Conservation (phyloP, 2,113 vertebrate species). For the Asarcornis scutulata region DNA sequence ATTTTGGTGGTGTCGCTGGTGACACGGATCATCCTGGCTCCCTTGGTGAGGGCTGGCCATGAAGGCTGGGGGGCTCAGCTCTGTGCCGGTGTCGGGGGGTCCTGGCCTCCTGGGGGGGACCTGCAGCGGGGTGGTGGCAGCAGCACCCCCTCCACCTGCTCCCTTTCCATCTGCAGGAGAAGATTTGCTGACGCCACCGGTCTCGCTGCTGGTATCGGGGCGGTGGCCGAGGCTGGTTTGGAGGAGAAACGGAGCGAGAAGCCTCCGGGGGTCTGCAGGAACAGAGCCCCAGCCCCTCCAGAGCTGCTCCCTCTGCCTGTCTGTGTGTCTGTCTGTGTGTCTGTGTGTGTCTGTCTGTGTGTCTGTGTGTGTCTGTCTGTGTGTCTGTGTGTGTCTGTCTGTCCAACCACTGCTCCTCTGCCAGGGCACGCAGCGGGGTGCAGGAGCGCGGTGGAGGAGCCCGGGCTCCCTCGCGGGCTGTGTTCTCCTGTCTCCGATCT, state of each 20-base stretch:
- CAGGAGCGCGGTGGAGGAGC: not conserved
- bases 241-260: not conserved
- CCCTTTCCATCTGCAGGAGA: not conserved
- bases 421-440: not conserved
- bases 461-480: not conserved
- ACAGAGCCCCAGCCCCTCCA: not conserved
- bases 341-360: not conserved
- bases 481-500: not conserved
- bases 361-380: not conserved
- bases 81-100: rapidly evolving
- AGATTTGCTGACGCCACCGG: not conserved
- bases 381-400: not conserved
- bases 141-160: not conserved
- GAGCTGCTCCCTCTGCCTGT: not conserved
- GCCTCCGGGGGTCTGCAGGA: not conserved
- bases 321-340: not conserved
- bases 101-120: not conserved
- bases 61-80: not conserved
- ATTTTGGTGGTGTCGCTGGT: not conserved
- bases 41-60: rapidly evolving
- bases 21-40: not conserved
- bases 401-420: not conserved
- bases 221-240: not conserved
- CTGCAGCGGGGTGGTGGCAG: too few species aligned
- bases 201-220: not conserved